Evolutionary conservation across 2,888 invertebrate species (phyloP), one percentile per base, ranked within the genome.

Genomic region (Hylaea fasciaria): DNA sequence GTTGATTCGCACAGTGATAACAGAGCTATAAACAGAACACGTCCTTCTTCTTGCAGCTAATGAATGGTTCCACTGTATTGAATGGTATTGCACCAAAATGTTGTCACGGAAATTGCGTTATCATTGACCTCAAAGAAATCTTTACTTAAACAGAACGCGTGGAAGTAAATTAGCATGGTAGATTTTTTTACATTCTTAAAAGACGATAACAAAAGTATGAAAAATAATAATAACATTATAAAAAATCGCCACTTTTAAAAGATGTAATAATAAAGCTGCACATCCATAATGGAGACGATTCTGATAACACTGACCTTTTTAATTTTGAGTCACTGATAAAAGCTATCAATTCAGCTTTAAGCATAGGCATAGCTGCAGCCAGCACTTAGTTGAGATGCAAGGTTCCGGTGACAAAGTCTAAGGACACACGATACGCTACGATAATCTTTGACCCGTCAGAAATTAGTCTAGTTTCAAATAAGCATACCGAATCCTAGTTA

Each of bases 381-480:
- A n/a, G n/a, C 77, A 80, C 69, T 74, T 76, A 67, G 65, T 61
- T 68, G 65, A 64, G 68, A 66, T 69, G 70, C 80, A 82, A 82
- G 81, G 82, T 79, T 76, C 22, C 62, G 63, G 59, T 69, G 70
- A 56, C 62, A 64, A 50, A 59, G 62, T 65, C 50, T 80, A 72
- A 80, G 79, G 81, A 74, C 78, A 65, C 55, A 13, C 64, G 47
- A 49, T 54, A 54, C 13, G 37, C 35, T 40, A 59, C 62, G 75
- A 76, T 80, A 82, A 74, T 71, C 82, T 77, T 64, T 81, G 83
- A 81, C 82, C 83, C 71, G 62, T 65, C 71, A 68, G 74, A 77
- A 66, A 81, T 83, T 81, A 77, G 73, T 78, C 74, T 71, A 78
- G 72, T 76, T 75, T 73, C 14, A 71, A 83, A 81, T 69, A 74